Evolutionary conservation across 2,113 vertebrate species (phyloP).

Genomic region (Centropristis striata): DNA sequence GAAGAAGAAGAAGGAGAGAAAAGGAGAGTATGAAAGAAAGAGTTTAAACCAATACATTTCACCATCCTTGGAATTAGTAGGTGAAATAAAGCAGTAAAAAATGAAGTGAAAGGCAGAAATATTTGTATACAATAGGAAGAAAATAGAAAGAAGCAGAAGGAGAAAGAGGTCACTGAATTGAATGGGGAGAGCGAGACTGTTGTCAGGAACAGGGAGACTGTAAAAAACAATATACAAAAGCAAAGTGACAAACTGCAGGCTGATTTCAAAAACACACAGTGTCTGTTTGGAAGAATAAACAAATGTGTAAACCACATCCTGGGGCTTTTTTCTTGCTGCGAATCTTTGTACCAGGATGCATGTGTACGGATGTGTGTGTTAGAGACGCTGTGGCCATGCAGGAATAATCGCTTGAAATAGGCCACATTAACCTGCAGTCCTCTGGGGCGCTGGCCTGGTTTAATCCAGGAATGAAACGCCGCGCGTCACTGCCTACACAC

Average conservation of each 20-base stretch:
- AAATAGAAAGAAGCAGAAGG: constrained; percentile 2
- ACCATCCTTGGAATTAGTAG: constrained; percentile 9
- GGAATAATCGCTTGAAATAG: constrained; percentile 81
- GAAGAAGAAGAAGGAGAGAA: constrained; percentile 11
- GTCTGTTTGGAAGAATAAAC: constrained; percentile 25
- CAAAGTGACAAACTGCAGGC: constrained; percentile 22
- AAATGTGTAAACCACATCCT: constrained; percentile 36
- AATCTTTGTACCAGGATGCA: constrained; percentile 16
- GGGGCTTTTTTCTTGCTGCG: constrained; percentile 20
- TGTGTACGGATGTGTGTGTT: constrained; percentile 41
- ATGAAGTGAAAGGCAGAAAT: too few relatives aligned
- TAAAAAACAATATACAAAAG: background rate
- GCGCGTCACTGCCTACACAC: constrained; percentile 51
- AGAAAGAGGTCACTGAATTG: background rate
- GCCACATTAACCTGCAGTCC: constrained; percentile 82
- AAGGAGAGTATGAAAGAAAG: background rate
- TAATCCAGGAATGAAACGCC: constrained; percentile 70
- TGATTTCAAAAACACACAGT: constrained; percentile 33
- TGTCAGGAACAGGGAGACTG: background rate
- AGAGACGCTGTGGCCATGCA: constrained; percentile 69
- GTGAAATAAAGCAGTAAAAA: constrained; percentile 1
- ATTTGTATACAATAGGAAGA: background rate
- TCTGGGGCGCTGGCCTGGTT: constrained; percentile 79
- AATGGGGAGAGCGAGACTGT: background rate
- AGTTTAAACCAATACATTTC: background rate